Base-by-base conservation (phyloP, 1,140 invertebrate genomes). In the Lepidurus apus region DNA sequence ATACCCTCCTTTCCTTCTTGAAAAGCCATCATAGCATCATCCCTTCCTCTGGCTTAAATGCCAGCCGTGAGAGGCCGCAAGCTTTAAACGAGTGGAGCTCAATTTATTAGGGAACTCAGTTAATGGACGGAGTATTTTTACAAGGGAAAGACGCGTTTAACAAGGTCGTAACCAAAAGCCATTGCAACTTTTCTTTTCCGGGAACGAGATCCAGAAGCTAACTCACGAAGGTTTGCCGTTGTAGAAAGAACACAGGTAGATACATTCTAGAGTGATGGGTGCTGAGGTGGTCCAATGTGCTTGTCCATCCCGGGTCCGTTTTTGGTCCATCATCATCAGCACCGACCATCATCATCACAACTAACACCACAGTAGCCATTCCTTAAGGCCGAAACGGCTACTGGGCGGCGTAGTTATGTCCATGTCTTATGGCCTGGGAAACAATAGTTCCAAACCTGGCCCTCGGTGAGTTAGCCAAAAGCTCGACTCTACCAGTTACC, bases 351-450 rank as follows among this genome's bases (percentile, higher is more conserved):
- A 21, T 21, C 53, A 65, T 65, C 53, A 65, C 53, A 65, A 65
- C 53, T 65, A 17, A 65, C 53, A 65, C 53, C 53, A 65, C 53
- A 8, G 53, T 65, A 65, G 53, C 53, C 53, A 65, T 17, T 9
- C 17, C 53, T 21, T 9, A 21, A 65, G 13, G 53, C n/a, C 21
- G 53, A 13, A 21, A 7, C 10, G 45, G 53, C 53, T 65, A 65
- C 53, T 65, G 53, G 53, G 53, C 53, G 53, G 53, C 53, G 53
- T 65, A 65, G 53, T 65, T 65, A 65, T 65, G 53, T 65, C 53
- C 53, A 65, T 9, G 6, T 65, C 7, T 21, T 65, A 13, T 7
- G 53, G 21, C 53, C 53, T 65, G 53, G 53, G 53, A 65, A 65
- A 65, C 53, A 65, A 65, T 65, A 65, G 34, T 34, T 34, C 34